Conservation (phyloP, 2,888 invertebrate species). For the Stenolophus ochropezus region DNA sequence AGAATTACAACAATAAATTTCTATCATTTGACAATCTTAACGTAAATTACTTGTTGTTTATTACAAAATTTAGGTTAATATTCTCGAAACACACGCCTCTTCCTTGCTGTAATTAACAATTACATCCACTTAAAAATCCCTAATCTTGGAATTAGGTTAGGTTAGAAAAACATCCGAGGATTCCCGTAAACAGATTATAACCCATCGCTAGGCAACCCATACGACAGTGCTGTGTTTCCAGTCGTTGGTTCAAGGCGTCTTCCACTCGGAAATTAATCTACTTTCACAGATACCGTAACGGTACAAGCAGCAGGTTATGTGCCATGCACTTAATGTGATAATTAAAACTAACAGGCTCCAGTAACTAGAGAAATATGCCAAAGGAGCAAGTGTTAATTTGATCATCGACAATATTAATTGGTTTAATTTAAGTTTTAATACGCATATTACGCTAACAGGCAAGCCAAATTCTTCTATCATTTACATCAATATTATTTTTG, state of each 20-base stretch:
- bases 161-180: background rate
- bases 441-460: too few species aligned
- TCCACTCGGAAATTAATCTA: conserved; percentile 36
- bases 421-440: background rate
- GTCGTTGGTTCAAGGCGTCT: background rate
- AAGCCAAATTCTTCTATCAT: too few species aligned
- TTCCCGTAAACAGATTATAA: conserved; percentile 7
- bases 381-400: background rate
- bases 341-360: conserved; percentile 45
- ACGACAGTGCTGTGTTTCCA: background rate
- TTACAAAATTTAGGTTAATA: background rate
- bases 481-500: too few species aligned
- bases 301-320: conserved; percentile 12
- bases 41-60: background rate
- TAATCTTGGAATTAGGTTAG: background rate
- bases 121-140: conserved; percentile 7
- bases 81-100: background rate
- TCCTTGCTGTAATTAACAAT: background rate
- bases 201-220: background rate
- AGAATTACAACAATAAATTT: too few species aligned
- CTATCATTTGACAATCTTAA: background rate
- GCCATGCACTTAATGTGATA: conserved; percentile 25
- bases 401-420: conserved; percentile 1
- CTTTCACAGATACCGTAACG: conserved; percentile 30
- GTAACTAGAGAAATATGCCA: conserved; percentile 11